These are phyloP conservation scores for Lasioglossum marginatum DNA, from an alignment of 2,888 invertebrate species.

Conservation along the genomic window DNA sequence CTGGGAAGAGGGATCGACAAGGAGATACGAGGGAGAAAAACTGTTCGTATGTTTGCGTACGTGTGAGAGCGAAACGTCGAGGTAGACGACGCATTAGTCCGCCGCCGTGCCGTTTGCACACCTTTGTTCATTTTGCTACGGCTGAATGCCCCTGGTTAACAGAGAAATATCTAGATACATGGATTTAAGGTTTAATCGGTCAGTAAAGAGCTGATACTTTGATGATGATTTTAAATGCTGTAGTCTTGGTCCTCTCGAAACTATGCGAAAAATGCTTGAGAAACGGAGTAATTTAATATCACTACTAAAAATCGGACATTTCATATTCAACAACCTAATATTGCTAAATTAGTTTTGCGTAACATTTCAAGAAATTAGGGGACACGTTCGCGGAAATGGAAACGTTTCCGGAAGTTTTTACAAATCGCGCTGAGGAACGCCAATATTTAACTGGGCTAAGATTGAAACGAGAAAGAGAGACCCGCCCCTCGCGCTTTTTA, in stretches of 20 bases:
- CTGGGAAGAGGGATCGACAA: conserved; percentile 14
- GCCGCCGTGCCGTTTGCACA: conserved; percentile 62
- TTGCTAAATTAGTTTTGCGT: background rate
- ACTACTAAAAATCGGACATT: no score
- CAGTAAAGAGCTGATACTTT: no score
- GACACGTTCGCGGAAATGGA: background rate
- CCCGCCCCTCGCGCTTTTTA: background rate
- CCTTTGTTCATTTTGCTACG: conserved; percentile 61
- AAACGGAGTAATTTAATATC: no score
- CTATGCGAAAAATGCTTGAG: no score
- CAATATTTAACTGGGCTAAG: background rate
- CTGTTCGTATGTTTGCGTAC: background rate
- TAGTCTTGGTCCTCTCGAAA: no score
- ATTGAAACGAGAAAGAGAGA: background rate
- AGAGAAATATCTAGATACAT: conserved; percentile 26
- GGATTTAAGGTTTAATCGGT: conserved; percentile 4
- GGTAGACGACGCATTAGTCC: conserved; percentile 64
- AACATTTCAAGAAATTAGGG: background rate
- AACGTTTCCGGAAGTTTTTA: background rate
- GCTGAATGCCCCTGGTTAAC: conserved; percentile 39
- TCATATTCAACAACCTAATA: no score
- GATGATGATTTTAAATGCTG: background rate
- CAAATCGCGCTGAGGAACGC: background rate
- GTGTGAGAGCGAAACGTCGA: conserved; percentile 40
- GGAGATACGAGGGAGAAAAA: conserved; percentile 18